Evolutionary conservation across 2,113 vertebrate species (phyloP).

Genomic region (Sprattus sprattus): DNA sequence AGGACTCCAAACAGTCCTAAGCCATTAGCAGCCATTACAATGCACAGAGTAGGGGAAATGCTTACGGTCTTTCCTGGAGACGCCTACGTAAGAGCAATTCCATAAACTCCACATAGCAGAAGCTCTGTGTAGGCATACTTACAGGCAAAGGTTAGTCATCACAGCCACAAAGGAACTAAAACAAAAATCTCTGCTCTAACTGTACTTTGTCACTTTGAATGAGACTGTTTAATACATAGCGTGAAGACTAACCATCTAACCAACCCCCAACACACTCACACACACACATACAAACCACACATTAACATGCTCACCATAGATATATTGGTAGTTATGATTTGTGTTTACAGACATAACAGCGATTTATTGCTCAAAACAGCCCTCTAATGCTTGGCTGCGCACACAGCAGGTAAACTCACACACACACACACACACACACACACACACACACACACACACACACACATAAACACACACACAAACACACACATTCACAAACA

Average conservation of each 20-base stretch:
- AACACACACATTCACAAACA: neutral
- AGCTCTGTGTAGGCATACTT: neutral
- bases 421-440: neutral
- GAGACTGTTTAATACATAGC: neutral
- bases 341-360: neutral
- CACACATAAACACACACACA: too few relatives aligned
- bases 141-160: conserved; percentile 3
- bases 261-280: conserved; percentile 20
- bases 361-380: too few relatives aligned
- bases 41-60: neutral
- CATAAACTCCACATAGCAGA: neutral
- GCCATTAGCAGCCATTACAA: neutral
- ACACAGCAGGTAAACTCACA: too few relatives aligned
- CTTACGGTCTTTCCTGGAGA: neutral
- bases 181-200: neutral
- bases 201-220: neutral
- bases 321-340: neutral
- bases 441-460: neutral
- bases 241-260: neutral
- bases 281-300: neutral
- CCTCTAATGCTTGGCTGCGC: too few relatives aligned
- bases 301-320: neutral
- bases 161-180: neutral
- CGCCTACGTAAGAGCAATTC: neutral
- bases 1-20: neutral